Conservation (phyloP, 1,140 invertebrate species). For the Drosophila lowei region DNA sequence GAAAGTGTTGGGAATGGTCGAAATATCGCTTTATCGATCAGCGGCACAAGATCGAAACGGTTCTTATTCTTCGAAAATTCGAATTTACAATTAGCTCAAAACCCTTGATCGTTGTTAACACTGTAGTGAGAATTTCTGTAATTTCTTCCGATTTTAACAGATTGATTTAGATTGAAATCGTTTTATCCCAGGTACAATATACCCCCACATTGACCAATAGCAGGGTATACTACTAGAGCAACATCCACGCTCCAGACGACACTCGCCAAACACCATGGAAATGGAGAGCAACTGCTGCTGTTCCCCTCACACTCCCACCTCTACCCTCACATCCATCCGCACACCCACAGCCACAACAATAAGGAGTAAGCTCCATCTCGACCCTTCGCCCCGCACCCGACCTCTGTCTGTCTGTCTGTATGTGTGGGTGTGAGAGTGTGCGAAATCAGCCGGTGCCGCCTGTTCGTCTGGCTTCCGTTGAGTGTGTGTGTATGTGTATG, state of each 20-base stretch:
- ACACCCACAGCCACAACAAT: constrained; percentile 58
- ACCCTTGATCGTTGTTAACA: too few relatives aligned
- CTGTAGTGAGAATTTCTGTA: too few relatives aligned
- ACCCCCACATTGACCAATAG: neutral
- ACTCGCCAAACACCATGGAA: constrained; percentile 74
- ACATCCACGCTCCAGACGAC: constrained; percentile 72
- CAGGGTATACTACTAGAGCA: constrained; percentile 21
- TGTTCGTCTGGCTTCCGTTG: constrained; percentile 75
- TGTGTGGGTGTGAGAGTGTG: constrained; percentile 35
- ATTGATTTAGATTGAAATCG: neutral
- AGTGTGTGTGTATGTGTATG: neutral
- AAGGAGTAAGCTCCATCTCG: constrained; percentile 45
- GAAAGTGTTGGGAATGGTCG: too few relatives aligned
- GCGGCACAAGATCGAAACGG: too few relatives aligned
- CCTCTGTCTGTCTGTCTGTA: constrained; percentile 39
- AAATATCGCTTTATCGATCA: too few relatives aligned
- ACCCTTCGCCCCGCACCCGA: constrained; percentile 35
- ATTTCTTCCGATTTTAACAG: neutral
- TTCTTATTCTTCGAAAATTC: too few relatives aligned
- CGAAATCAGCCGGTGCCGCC: constrained; percentile 70
- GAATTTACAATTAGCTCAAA: too few relatives aligned
- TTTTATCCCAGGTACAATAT: neutral
- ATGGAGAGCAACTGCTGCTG: constrained; percentile 53
- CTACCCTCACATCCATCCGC: constrained; percentile 16
- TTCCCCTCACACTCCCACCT: constrained; percentile 12